A percentile compares a stretch with the other conserved stretches of the same genome.
Evolutionary conservation across 2,888 invertebrate genomes (phyloP).

Genomic region (Meiosimyza platycephala): DNA sequence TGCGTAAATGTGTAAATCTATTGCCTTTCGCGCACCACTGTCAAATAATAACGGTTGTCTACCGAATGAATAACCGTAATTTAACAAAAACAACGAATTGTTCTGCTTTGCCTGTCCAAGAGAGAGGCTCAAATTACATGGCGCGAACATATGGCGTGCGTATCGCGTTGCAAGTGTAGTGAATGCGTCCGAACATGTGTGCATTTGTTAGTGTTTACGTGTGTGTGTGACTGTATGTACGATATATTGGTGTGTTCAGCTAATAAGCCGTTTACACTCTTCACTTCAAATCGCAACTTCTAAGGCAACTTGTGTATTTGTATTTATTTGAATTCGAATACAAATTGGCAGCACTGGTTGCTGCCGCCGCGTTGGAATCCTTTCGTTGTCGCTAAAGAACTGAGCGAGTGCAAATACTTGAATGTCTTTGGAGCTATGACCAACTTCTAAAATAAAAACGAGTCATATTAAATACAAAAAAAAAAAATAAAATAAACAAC

Average conservation of each 20-base stretch:
- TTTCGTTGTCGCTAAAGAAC: slow-evolving; percentile 64
- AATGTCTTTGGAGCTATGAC: slow-evolving; percentile 55
- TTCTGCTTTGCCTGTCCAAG: neutral
- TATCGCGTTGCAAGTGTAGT: slow-evolving; percentile 16
- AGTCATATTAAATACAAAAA: too few relatives aligned
- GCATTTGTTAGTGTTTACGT: neutral
- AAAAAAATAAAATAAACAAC: slow-evolving; percentile 12
- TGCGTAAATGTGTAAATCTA: neutral
- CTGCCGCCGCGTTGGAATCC: slow-evolving; percentile 60
- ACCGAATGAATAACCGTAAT: slow-evolving; percentile 14
- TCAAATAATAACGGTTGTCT: slow-evolving; percentile 21
- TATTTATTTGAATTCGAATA: slow-evolving; percentile 23
- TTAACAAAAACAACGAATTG: slow-evolving; percentile 10
- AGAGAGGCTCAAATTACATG: slow-evolving; percentile 26
- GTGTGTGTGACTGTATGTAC: neutral
- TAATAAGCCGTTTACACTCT: slow-evolving; percentile 18
- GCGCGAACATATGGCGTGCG: slow-evolving; percentile 21
- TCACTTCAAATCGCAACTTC: neutral
- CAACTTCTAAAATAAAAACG: slow-evolving; percentile 14
- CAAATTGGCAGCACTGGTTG: slow-evolving; percentile 7
- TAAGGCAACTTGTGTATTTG: slow-evolving; percentile 2
- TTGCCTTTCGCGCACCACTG: neutral
- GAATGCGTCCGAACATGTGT: neutral
- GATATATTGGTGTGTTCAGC: neutral
- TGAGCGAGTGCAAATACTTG: slow-evolving; percentile 60